phyloP scores from a whole-genome alignment of 2,797 vertebrate genomes.

The Okamejei kenojei region DNA sequence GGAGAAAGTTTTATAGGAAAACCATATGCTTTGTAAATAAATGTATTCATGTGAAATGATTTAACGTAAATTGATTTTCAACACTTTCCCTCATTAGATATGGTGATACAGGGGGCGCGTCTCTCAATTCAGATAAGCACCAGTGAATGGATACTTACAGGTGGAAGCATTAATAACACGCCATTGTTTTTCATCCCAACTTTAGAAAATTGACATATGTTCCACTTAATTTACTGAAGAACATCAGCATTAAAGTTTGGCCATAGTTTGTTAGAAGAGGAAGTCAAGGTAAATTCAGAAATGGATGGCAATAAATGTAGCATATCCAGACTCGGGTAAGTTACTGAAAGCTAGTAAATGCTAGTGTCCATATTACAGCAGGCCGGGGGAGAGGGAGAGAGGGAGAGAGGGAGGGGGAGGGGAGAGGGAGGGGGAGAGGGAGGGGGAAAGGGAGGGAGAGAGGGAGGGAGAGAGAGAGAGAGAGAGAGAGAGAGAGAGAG shows the following conservation, averaged over 20 bases:
- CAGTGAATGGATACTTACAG: slow-evolving; percentile 28
- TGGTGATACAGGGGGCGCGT: not conserved
- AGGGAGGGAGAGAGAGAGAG: too few species aligned
- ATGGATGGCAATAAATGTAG: not conserved
- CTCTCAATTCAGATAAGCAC: not conserved
- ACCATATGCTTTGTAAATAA: slow-evolving; percentile 38
- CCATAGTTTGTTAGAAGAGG: not conserved
- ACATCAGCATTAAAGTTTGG: not conserved
- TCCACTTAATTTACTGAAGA: slow-evolving; percentile 2
- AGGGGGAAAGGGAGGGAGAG: too few species aligned
- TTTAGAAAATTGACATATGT: not conserved
- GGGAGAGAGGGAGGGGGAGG: too few species aligned
- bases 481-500: too few species aligned
- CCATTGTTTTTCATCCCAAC: not conserved
- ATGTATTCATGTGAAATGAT: slow-evolving; percentile 38
- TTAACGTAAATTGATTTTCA: slow-evolving; percentile 34
- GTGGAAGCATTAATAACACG: not conserved
- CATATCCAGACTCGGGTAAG: not conserved
- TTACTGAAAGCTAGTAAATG: not conserved
- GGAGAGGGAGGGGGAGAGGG: too few species aligned
- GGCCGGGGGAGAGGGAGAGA: too few species aligned
- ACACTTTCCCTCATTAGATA: slow-evolving; percentile 23
- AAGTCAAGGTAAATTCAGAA: not conserved
- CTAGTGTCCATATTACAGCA: not conserved
- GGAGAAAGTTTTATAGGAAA: slow-evolving; percentile 32